Evolutionary conservation across 2,888 invertebrate genomes (phyloP), one percentile per base, ranked within the genome.

Genomic region (Dasypogon diadema): DNA sequence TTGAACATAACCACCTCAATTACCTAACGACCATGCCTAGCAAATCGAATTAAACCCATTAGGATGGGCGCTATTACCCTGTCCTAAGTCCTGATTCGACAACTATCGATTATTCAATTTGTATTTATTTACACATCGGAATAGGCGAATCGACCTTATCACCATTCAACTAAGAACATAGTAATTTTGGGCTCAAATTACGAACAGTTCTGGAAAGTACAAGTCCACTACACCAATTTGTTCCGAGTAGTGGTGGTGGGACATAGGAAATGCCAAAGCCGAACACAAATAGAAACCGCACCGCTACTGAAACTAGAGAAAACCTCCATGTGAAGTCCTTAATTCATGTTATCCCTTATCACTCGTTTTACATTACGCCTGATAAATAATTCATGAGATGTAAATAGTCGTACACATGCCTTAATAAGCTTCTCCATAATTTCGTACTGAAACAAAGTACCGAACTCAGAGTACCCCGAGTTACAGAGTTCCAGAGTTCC

Each of bases 291-390:
- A 42, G n/a, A 42, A 3, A 3, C 22, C 22, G 37, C 24, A 46
- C 46, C 65, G n/a, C 63, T 21, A 65, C 16, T 22, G 37, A 65
- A 24, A 34, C 37, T 26, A 60, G n/a, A 65, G 65, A 65, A 48
- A 65, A 65, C 42, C 65, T 48, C 14, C 65, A 70, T 70, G 51
- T 70, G 70, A 70, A 70, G 70, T 30, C 70, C 70, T 54, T 70
- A 70, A 70, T 70, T 70, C 70, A 54, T 70, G 70, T 70, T 70
- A 70, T 70, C 70, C 70, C 54, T 70, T 70, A 70, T 70, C 70
- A 70, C 70, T 70, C 70, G 70, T 54, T 70, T 54, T 70, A 70
- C 54, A 70, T 70, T 70, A 70, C 70, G 30, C 30, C 18, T 54
- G 34, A 70, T 70, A 70, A 70, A 70, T 70, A 70, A 70, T 70